Evolutionary conservation across 2,888 invertebrate species (phyloP).

Genomic region (Apodemia mormo): DNA sequence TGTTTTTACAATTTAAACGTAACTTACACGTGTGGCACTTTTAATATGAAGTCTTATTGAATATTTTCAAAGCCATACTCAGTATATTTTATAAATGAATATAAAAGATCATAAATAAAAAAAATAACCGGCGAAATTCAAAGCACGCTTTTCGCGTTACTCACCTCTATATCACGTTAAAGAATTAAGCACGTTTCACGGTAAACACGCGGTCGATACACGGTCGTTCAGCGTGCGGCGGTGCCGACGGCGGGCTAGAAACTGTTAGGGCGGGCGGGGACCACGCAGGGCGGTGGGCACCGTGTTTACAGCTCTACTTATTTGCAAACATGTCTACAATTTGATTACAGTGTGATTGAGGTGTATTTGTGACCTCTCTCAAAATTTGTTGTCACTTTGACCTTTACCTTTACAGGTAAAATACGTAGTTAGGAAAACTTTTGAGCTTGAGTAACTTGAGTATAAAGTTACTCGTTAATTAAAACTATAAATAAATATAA

Average conservation of each 20-base stretch:
- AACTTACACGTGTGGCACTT: too few species aligned
- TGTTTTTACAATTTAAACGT: too few species aligned
- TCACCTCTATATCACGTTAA: constrained; percentile 35
- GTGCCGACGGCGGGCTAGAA: constrained; percentile 47
- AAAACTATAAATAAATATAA: too few species aligned
- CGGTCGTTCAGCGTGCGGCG: constrained; percentile 53
- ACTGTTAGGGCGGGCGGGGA: constrained; percentile 63
- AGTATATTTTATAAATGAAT: too few species aligned
- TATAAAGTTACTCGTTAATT: too few species aligned
- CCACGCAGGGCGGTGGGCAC: constrained; percentile 29
- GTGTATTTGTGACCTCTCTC: constrained; percentile 16
- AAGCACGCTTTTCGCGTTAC: constrained; percentile 16
- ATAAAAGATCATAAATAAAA: neutral
- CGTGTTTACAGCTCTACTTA: constrained; percentile 37
- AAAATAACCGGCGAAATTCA: neutral
- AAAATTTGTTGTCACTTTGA: constrained; percentile 1
- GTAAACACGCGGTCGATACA: constrained; percentile 55
- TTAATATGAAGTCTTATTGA: too few species aligned
- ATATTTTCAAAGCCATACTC: too few species aligned
- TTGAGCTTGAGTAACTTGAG: too few species aligned
- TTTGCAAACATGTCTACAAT: constrained; percentile 25
- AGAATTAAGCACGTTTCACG: constrained; percentile 44
- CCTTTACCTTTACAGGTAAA: neutral
- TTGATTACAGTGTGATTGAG: constrained; percentile 22
- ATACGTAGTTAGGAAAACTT: too few species aligned